Percentiles rank a stretch among this genome's conserved stretches.
These are phyloP conservation scores for Dinomys branickii DNA, from an alignment of 2,113 vertebrate genomes.

Conservation along the genomic window DNA sequence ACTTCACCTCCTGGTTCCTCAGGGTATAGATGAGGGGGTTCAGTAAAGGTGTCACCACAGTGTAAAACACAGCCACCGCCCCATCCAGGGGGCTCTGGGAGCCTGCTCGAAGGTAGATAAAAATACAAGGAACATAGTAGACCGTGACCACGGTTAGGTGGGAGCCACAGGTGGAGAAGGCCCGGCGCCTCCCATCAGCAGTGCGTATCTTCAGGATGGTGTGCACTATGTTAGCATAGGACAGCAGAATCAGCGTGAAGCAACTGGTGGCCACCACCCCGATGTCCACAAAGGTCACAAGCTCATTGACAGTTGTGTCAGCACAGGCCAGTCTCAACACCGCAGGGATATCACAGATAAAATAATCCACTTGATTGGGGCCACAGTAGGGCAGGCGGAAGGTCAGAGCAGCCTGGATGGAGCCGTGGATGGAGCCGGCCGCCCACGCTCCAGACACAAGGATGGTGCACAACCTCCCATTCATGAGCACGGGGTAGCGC, in stretches of 20 bases:
- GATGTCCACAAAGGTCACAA: slow-evolving; percentile 66
- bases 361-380: slow-evolving; percentile 72
- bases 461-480: slow-evolving; percentile 36
- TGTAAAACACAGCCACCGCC: slow-evolving; percentile 76
- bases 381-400: slow-evolving; percentile 77
- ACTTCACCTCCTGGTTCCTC: slow-evolving; percentile 80
- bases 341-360: slow-evolving; percentile 77
- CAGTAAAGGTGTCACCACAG: slow-evolving; percentile 75
- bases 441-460: slow-evolving; percentile 77
- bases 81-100: slow-evolving; percentile 67
- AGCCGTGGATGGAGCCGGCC: slow-evolving; percentile 71
- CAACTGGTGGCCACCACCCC: slow-evolving; percentile 73
- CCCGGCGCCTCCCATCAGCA: slow-evolving; percentile 49
- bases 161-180: slow-evolving; percentile 78
- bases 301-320: slow-evolving; percentile 63
- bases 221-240: slow-evolving; percentile 74
- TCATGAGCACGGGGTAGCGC: slow-evolving; percentile 84
- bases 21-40: slow-evolving; percentile 80
- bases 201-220: slow-evolving; percentile 72
- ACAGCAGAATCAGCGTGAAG: slow-evolving; percentile 73
- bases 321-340: slow-evolving; percentile 79
- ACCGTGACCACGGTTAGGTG: slow-evolving; percentile 76
- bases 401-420: slow-evolving; percentile 68
- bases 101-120: slow-evolving; percentile 70
- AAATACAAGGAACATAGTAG: slow-evolving; percentile 78